Evolutionary conservation across 2,113 vertebrate genomes (phyloP), one percentile per base, ranked within the genome.

Genomic region (Istiophorus platypterus): DNA sequence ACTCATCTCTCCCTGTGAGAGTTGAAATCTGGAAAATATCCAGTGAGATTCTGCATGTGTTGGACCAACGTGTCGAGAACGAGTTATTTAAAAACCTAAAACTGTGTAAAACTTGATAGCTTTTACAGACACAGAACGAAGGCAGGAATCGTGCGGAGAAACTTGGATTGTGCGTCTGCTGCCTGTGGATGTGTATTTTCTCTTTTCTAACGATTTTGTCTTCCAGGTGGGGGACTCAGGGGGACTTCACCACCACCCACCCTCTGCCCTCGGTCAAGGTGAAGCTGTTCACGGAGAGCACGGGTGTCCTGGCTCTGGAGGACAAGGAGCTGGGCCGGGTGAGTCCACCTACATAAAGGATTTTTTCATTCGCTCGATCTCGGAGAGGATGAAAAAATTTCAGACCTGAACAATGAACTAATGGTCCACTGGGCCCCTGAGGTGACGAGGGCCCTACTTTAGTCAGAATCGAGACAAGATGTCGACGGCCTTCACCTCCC

Each of bases 211-310:
- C n/a, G n/a, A 24, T 14, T 7, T 11, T 72, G 14, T 93, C 0
- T 95, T 95, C 58, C 94, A 99, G 98, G 79, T 99, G 98, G 98
- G 98, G 97, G 70, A 99, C 98, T 26, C 98, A 99, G 95, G 98
- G 98, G 7, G 98, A 99, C 94, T 99, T 99, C 87, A 97, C 94
- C 65, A 99, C 97, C 0, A 97, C 96, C 49, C 97, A 99, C 65
- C 97, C 98, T 42, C 95, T 97, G 9, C 98, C 98, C 49, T 95
- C 96, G 20, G 97, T 99, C 84, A 99, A 99, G 94, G 97, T 99
- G 29, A 99, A 99, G 90, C 97, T 99, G 78, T 99, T 99, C 87
- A 99, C 97, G 0, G 98, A 99, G 92, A 99, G 96, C 92, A 99
- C 98, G 0, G 97, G 97, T 0, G 98, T 99, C 61, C 91, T 99